These are phyloP conservation scores for Oreochromis mossambicus DNA, from an alignment of 2,797 vertebrate species.

Conservation along the genomic window DNA sequence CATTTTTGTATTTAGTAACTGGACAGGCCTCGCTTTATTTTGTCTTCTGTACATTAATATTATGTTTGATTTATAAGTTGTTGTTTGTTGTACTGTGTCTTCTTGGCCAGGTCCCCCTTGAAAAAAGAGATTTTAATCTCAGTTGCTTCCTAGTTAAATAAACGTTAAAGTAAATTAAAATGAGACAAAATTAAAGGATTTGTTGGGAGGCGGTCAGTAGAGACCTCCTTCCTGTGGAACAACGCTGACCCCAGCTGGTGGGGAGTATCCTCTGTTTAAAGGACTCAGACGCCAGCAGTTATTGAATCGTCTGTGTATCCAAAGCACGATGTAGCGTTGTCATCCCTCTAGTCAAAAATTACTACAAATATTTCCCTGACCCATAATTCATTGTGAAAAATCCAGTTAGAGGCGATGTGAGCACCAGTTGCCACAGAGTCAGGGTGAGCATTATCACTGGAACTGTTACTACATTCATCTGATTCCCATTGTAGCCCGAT, in stretches of 20 bases:
- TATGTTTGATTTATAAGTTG: too few relatives aligned
- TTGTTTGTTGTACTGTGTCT: too few relatives aligned
- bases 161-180: not conserved
- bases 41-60: too few relatives aligned
- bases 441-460: not conserved
- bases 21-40: too few relatives aligned
- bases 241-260: not conserved
- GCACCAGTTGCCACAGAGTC: not conserved
- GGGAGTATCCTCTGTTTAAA: not conserved
- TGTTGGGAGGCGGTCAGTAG: not conserved
- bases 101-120: too few relatives aligned
- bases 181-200: not conserved
- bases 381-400: not conserved
- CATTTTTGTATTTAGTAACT: too few relatives aligned
- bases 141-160: not conserved
- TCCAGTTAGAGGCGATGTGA: not conserved
- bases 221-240: not conserved
- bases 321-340: not conserved
- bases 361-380: not conserved
- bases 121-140: not conserved
- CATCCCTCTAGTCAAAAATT: not conserved
- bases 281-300: not conserved
- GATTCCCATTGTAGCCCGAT: rapidly evolving
- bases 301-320: not conserved
- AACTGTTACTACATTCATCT: not conserved